Evolutionary conservation across 2,113 vertebrate genomes (phyloP).

Genomic region (Clarias batrachus): DNA sequence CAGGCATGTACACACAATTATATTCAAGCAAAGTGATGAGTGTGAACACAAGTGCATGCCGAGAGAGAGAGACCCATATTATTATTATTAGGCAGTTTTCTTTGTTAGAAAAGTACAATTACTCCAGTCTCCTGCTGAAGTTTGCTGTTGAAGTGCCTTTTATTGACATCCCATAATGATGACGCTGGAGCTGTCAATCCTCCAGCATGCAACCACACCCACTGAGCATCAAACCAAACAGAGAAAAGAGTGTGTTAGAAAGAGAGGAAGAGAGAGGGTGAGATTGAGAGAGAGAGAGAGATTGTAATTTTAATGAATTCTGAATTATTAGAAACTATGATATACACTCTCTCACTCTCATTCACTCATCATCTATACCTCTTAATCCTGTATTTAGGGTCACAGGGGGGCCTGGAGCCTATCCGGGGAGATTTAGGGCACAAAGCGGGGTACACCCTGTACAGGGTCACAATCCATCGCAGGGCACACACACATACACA

Average conservation of each 20-base stretch:
- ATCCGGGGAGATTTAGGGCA: no score
- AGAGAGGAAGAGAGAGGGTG: background rate
- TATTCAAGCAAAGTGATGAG: background rate
- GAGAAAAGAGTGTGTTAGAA: background rate
- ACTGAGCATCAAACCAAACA: conserved; percentile 22
- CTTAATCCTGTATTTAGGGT: no score
- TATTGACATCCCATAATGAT: conserved; percentile 38
- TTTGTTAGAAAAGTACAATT: conserved; percentile 26
- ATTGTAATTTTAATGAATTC: background rate
- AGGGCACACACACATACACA: no score
- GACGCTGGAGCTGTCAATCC: conserved; percentile 30
- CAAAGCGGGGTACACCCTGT: no score
- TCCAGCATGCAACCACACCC: conserved; percentile 25
- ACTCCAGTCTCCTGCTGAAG: conserved; percentile 7
- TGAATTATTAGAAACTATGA: background rate
- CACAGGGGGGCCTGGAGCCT: no score
- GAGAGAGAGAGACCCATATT: background rate
- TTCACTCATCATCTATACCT: no score
- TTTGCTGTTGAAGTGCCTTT: background rate
- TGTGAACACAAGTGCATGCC: background rate
- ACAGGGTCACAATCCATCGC: no score
- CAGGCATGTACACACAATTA: background rate
- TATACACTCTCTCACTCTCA: no score
- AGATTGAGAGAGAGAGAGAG: background rate
- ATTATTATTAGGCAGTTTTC: conserved; percentile 18